These are phyloP conservation scores for Sceloporus tristichus DNA, from an alignment of 2,113 vertebrate genomes.

Conservation along the genomic window DNA sequence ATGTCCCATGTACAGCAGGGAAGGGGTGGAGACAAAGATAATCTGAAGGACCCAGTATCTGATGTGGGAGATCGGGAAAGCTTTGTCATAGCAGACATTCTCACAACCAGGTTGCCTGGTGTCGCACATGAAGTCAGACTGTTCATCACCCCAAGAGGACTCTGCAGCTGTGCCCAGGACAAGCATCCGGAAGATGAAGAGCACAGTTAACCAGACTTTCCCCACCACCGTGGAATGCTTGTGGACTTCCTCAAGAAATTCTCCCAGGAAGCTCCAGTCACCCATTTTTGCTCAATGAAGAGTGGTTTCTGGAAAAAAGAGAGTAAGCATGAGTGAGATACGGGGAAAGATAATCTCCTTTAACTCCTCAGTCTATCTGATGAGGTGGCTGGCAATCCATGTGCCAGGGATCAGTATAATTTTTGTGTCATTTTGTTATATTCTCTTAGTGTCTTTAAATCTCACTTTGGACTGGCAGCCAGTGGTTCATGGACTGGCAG, in stretches of 20 bases:
- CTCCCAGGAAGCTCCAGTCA: constrained; percentile 96
- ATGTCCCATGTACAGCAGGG: constrained; percentile 95
- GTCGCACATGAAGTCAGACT: constrained; percentile 94
- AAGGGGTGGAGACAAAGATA: constrained; percentile 96
- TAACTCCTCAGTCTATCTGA: too few relatives aligned
- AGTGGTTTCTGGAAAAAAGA: constrained; percentile 48
- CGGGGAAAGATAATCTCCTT: neutral
- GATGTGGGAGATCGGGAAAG: constrained; percentile 97
- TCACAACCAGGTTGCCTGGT: constrained; percentile 93
- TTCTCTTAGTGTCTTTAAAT: too few relatives aligned
- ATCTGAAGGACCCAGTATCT: constrained; percentile 98
- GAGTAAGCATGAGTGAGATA: constrained; percentile 40
- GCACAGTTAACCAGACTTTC: constrained; percentile 95
- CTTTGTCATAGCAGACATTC: constrained; percentile 96
- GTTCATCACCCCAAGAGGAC: constrained; percentile 97
- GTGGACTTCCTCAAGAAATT: constrained; percentile 96
- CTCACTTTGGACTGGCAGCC: too few relatives aligned
- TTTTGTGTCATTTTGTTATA: too few relatives aligned
- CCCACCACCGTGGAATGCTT: constrained; percentile 97
- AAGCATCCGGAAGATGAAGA: constrained; percentile 98
- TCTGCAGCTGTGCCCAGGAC: constrained; percentile 94
- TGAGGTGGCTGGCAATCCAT: too few relatives aligned
- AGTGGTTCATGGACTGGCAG: too few relatives aligned
- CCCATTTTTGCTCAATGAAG: constrained; percentile 85
- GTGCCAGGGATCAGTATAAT: too few relatives aligned